Conservation (phyloP, 2,113 vertebrate species). For the Clinocottus analis region DNA sequence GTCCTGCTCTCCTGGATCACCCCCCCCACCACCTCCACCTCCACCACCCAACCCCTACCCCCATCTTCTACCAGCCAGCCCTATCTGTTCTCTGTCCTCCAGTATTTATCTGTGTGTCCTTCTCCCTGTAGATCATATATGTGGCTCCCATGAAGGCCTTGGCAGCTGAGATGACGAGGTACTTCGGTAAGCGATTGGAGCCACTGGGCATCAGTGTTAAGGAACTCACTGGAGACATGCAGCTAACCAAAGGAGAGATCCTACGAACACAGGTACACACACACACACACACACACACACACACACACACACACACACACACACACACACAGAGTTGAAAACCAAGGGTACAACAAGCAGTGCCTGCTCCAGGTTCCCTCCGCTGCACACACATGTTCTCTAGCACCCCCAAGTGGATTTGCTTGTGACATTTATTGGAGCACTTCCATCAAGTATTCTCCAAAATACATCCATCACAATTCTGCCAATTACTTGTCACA, state of each 20-base stretch:
- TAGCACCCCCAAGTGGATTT: constrained; percentile 57
- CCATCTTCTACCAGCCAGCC: constrained; percentile 32
- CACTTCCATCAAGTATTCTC: not conserved
- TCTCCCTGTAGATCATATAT: constrained; percentile 89
- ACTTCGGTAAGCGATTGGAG: constrained; percentile 96
- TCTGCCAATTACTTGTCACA: not conserved
- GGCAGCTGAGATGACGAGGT: constrained; percentile 99
- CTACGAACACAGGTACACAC: constrained; percentile 92
- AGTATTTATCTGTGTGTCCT: constrained; percentile 12
- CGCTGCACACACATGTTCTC: constrained; percentile 27
- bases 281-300: constrained; percentile 20
- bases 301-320: constrained; percentile 28
- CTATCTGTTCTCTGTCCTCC: not conserved
- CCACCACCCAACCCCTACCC: not conserved
- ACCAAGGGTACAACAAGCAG: not conserved
- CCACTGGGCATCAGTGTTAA: constrained; percentile 93
- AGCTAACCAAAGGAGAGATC: constrained; percentile 97
- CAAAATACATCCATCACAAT: constrained; percentile 1
- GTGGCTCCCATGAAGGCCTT: constrained; percentile 99
- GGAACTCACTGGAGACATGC: constrained; percentile 98
- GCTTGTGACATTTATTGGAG: constrained; percentile 4
- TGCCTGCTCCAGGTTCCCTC: not conserved
- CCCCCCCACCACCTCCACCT: no score
- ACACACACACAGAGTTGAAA: no score
- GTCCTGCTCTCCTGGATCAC: constrained; percentile 31